These are phyloP conservation scores for Rhagonycha fulva DNA, from an alignment of 2,888 invertebrate genomes.

Conservation along the genomic window DNA sequence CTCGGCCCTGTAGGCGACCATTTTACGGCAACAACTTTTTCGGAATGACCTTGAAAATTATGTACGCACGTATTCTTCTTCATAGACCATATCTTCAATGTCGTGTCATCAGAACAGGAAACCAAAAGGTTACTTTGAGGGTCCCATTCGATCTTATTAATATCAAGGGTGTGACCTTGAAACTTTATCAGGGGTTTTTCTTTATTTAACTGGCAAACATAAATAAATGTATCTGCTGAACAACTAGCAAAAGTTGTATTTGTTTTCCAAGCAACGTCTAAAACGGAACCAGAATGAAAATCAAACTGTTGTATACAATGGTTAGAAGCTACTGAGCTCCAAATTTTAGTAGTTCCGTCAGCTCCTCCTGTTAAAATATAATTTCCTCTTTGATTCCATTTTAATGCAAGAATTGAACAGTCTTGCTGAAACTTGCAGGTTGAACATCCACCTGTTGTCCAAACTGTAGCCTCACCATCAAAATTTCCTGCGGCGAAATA, in stretches of 20 bases:
- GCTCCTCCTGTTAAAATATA: conserved; percentile 98
- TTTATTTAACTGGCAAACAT: conserved; percentile 91
- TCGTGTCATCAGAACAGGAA: conserved; percentile 99
- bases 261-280: conserved; percentile 99
- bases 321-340: conserved; percentile 94
- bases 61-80: conserved; percentile 93
- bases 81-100: conserved; percentile 99
- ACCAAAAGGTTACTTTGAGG: conserved; percentile 95
- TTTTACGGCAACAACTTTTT: conserved; percentile 99
- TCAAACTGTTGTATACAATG: conserved; percentile 98
- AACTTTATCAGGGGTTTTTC: conserved; percentile 97
- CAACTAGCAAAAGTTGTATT: conserved; percentile 97
- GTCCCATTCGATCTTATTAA: conserved; percentile 99
- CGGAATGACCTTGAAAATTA: conserved; percentile 93
- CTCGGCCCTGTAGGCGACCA: conserved; percentile 99
- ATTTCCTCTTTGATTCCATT: conserved; percentile 98
- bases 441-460: conserved; percentile 93
- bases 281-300: conserved; percentile 95
- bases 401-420: conserved; percentile 98
- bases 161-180: conserved; percentile 97
- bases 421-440: conserved; percentile 96
- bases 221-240: conserved; percentile 98
- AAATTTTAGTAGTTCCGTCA: conserved; percentile 95
- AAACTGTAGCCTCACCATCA: conserved; percentile 97
- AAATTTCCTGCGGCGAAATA: conserved; percentile 97